Base-by-base conservation (phyloP, 2,888 invertebrate genomes). In the Polyploca ridens region DNA sequence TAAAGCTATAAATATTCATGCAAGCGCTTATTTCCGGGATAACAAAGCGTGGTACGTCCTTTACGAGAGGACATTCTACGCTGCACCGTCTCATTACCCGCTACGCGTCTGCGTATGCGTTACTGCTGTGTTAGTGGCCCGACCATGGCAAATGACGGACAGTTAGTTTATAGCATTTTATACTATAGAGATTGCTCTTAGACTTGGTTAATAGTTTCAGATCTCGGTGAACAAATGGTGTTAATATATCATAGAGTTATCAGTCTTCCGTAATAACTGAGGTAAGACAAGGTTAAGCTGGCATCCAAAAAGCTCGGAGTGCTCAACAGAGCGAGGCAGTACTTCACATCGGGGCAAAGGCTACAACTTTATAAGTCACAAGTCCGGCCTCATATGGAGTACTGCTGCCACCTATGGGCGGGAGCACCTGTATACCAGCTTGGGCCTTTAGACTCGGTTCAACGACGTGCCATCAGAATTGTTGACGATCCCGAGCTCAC, bases 81-180 rank as follows among this genome's bases (percentile, higher is more conserved):
- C 44, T 16, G 49, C 49, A 8, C n/a, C 16, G 49, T 16, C 38
- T 38, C 49, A 49, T 49, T 49, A 49, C 54, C 54, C 54, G 54
- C 16, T 54, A 54, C 54, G 16, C 19, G 54, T 54, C 19, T 19
- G 16, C 19, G 54, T 54, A 7, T 16, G 8, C 10, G 16, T 10
- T 16, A n/a, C 49, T 10, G 54, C 54, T 54, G 19, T 16, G 63
- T 41, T 58, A 13, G 58, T 64, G 63, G 63, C 63, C 64, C 35
- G 5, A 33, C 35, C 7, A 2, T 27, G 58, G 57, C 61, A 60
- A 68, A 66, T 66, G 58, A 62, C 63, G 57, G 54, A 16, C 54
- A 54, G 54, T 54, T 54, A 19, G 54, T 54, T 54, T 54, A 54
- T 54, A 54, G 7, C n/a, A n/a, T 19, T 54, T 54, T 54, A 54